A percentile compares a stretch with the other conserved stretches of the same genome.
Evolutionary conservation across 2,113 vertebrate genomes (phyloP).

Genomic region (Gorsachius goisagi): DNA sequence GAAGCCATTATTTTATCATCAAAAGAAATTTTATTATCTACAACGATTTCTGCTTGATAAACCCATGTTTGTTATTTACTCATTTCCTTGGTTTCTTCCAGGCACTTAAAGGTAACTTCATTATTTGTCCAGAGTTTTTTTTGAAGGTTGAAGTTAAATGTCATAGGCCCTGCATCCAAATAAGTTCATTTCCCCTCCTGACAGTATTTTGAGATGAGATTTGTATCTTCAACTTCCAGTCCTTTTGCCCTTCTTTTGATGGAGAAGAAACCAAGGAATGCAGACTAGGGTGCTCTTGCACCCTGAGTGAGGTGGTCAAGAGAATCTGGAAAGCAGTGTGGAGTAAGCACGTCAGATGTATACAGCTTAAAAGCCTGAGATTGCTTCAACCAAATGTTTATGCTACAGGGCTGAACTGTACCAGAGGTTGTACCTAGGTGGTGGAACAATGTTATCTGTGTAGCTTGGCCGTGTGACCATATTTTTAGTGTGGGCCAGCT

Average conservation of each 20-base stretch:
- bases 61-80: background rate
- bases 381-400: background rate
- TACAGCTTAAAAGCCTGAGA: background rate
- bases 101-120: background rate
- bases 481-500: background rate
- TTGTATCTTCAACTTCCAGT: background rate
- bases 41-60: background rate
- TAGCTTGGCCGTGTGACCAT: background rate
- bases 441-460: background rate
- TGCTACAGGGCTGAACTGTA: background rate
- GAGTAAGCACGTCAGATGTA: background rate
- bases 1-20: background rate
- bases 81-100: background rate
- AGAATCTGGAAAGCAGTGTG: background rate
- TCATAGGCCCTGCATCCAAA: fast-evolving
- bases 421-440: background rate
- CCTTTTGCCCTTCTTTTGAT: background rate
- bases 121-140: background rate
- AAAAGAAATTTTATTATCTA: background rate
- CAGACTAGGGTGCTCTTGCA: background rate
- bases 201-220: background rate
- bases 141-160: background rate
- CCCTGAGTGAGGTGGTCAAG: background rate
- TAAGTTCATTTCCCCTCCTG: background rate
- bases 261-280: background rate